Evolutionary conservation across 2,113 vertebrate genomes (phyloP), one percentile per base, ranked within the genome.

Genomic region (Tetrao urogallus): DNA sequence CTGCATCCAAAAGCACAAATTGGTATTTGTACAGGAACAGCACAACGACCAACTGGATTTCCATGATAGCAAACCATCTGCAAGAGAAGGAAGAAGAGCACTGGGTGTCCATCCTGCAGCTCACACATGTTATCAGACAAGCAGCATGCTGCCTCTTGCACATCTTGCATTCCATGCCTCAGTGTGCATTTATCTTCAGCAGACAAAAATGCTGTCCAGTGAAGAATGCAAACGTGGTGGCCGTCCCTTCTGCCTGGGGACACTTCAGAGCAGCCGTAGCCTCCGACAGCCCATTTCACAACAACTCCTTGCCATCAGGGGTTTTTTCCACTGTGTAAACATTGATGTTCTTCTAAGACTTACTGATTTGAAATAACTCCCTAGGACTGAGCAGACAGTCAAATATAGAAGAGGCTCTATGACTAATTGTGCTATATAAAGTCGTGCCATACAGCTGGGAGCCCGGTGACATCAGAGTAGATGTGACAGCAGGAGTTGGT

Each of bases 1-100:
- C 63, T 34, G 97, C 93, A 89, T 98, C 98, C 97, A 98, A 91
- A 80, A 98, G 97, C 48, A 85, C 93, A 92, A 98, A 98, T 34
- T 98, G 95, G 42, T 98, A 98, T 92, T 97, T 98, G 91, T 98
- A 96, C 24, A 99, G 96, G 64, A 98, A 94, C 36, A 98, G 94
- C 89, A 97, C 88, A 54, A 98, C 45, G 0, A 97, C 93, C 94
- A 98, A 85, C 85, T 99, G 98, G 90, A 98, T 97, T 89, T 98
- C 97, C 97, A 98, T 97, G 74, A 98, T 85, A 2, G 98, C 98
- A 91, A 98, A 97, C 98, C 98, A 98, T 89, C 98, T 98, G 87
- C 88, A 97, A 78, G 70, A 32, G 83, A 89, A 82, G 58, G 69
- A 22, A 92, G 11, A 77, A 71, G 76, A 82, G 54, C 3, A 2